These are phyloP conservation scores for Aphrocallistes beatrix DNA, from an alignment of 37 sponge, comb jelly and placozoan species.

Conservation along the genomic window DNA sequence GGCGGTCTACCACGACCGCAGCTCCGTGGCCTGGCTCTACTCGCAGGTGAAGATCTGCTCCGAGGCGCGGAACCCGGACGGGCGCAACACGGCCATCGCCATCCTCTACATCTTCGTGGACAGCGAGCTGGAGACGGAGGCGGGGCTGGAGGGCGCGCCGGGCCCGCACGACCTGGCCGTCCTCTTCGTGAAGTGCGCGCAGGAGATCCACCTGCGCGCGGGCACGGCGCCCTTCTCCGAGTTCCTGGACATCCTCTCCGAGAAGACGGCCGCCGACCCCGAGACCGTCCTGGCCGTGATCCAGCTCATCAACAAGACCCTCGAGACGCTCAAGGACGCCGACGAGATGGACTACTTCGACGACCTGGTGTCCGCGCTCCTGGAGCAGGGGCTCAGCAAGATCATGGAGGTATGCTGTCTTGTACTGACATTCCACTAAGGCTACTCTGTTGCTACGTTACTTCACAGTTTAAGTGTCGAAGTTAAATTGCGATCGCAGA, in stretches of 20 bases:
- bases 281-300: neutral
- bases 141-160: neutral
- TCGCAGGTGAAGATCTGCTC: neutral
- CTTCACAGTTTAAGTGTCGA: too few species aligned
- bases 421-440: too few species aligned
- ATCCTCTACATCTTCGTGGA: neutral
- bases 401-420: neutral
- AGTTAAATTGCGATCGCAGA: too few species aligned
- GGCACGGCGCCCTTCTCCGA: neutral
- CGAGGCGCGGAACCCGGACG: neutral
- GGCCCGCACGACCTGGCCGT: neutral
- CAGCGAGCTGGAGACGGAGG: neutral
- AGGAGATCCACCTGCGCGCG: neutral
- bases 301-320: neutral
- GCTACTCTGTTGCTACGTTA: too few species aligned
- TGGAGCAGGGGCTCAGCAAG: neutral
- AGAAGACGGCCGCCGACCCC: neutral
- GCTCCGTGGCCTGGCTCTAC: neutral
- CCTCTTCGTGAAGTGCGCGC: neutral
- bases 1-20: neutral
- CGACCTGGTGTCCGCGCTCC: neutral
- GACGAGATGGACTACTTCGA: constrained; percentile 13
- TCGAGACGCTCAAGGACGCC: constrained; percentile 7
- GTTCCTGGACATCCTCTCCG: neutral
- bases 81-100: neutral